These are phyloP conservation scores for Pseudomyrmex dendroicus DNA, from an alignment of 1,140 invertebrate species.

Conservation along the genomic window DNA sequence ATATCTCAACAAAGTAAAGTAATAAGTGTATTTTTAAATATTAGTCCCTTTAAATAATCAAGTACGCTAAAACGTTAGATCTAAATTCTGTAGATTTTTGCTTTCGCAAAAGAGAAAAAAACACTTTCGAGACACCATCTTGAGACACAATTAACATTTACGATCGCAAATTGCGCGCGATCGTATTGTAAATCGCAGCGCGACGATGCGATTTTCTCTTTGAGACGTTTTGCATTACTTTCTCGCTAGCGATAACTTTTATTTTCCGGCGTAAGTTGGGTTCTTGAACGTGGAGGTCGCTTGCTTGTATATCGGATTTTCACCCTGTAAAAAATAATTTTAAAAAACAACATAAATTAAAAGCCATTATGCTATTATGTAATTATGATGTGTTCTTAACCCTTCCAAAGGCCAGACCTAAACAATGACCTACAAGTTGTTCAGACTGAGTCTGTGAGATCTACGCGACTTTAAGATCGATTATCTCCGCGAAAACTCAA, in stretches of 20 bases:
- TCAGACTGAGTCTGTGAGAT: too few relatives aligned
- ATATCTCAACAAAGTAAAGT: slow-evolving; percentile 68
- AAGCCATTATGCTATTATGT: too few relatives aligned
- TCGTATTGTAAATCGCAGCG: neutral
- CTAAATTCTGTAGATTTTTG: slow-evolving; percentile 31
- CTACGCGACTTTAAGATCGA: too few relatives aligned
- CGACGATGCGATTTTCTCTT: neutral
- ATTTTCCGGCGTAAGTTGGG: slow-evolving; percentile 96
- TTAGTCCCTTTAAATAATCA: slow-evolving; percentile 70
- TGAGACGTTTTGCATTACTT: neutral
- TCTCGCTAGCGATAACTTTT: slow-evolving; percentile 57
- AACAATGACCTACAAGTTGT: too few relatives aligned
- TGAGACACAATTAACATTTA: neutral
- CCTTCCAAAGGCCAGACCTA: too few relatives aligned
- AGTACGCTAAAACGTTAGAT: slow-evolving; percentile 56
- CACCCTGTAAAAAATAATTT: slow-evolving; percentile 89
- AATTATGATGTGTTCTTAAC: too few relatives aligned
- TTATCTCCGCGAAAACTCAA: too few relatives aligned
- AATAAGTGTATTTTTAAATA: slow-evolving; percentile 59
- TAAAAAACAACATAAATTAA: slow-evolving; percentile 43
- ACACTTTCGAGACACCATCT: neutral
- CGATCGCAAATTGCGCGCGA: neutral
- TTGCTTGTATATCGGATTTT: slow-evolving; percentile 99
- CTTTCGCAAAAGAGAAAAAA: slow-evolving; percentile 12
- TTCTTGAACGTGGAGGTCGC: slow-evolving; percentile 99